Evolutionary conservation across 1,140 invertebrate species (phyloP), one percentile per base, ranked within the genome.

Genomic region (Caligus rogercresseyi): DNA sequence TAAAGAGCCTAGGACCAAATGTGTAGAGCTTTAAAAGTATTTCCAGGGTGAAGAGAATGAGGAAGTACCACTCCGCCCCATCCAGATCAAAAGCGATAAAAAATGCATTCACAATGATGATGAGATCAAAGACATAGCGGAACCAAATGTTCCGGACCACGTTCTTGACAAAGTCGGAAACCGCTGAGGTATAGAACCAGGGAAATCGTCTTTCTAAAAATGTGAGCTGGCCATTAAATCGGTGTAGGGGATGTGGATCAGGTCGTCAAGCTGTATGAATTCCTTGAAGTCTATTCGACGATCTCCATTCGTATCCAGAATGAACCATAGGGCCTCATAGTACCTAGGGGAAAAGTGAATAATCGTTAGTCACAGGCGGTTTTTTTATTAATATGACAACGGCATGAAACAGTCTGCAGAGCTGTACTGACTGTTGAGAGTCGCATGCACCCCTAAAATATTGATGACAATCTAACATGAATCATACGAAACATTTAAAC

Each of bases 71-170:
- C 65, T 79, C 77, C 3, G 74, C 72, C 19, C 67, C 67, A 31
- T 75, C 71, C 15, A 74, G 60, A 69, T 74, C 71, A 65, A 77
- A 68, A 0, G 72, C 75, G 66, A 79, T 76, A 63, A 76, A 73
- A 54, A 77, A 69, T 14, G 77, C 77, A 71, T 79, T 78, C 3
- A 77, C 26, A 24, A 78, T 67, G 59, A 78, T 78, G 64, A 78
- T 66, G 20, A 74, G 61, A 65, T 78, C 77, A 72, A 78, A 78
- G 26, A 73, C 71, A 51, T 73, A 74, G 18, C 74, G 71, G 65
- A 78, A 79, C 64, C 68, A 76, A 75, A 67, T 76, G 67, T 75
- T 72, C 56, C 71, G 68, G 13, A 77, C 76, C 54, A 70, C 54
- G 11, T 61, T 64, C 63, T 70, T 71, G 14, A 78, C 24, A 18